Conservation (phyloP, 1,140 invertebrate species). For the Calephelis virginiensis region DNA sequence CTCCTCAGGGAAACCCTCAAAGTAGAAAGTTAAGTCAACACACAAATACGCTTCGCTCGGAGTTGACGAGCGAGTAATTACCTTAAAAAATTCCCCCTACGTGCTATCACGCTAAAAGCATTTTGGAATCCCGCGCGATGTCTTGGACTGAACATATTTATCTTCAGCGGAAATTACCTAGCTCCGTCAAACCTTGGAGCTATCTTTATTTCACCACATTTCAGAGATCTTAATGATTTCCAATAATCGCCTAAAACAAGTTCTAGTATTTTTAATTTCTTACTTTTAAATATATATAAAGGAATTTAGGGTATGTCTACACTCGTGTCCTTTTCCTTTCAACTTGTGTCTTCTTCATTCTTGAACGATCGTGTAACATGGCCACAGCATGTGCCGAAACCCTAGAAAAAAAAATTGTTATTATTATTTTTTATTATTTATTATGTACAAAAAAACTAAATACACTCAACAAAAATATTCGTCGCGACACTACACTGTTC, state of each 20-base stretch:
- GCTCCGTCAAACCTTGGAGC: not conserved
- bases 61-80: conserved; percentile 11
- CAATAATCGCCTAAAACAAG: too few relatives aligned
- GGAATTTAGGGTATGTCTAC: not conserved
- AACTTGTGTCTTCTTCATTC: too few relatives aligned
- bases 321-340: too few relatives aligned
- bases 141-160: conserved; percentile 9
- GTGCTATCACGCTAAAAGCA: conserved; percentile 12
- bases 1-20: conserved; percentile 2
- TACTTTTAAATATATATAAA: not conserved
- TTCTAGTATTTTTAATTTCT: too few relatives aligned
- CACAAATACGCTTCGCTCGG: not conserved
- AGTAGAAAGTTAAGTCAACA: not conserved
- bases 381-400: too few relatives aligned
- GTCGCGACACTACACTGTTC: too few relatives aligned
- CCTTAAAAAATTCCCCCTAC: conserved; percentile 11
- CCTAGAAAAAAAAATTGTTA: too few relatives aligned
- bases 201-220: conserved; percentile 5
- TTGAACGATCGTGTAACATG: too few relatives aligned
- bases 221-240: not conserved
- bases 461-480: too few relatives aligned
- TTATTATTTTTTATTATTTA: too few relatives aligned
- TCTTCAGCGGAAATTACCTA: conserved; percentile 7
- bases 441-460: too few relatives aligned
- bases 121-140: not conserved